These are phyloP conservation scores for Drosophila baimaii DNA, from an alignment of 1,140 invertebrate genomes.

Conservation along the genomic window DNA sequence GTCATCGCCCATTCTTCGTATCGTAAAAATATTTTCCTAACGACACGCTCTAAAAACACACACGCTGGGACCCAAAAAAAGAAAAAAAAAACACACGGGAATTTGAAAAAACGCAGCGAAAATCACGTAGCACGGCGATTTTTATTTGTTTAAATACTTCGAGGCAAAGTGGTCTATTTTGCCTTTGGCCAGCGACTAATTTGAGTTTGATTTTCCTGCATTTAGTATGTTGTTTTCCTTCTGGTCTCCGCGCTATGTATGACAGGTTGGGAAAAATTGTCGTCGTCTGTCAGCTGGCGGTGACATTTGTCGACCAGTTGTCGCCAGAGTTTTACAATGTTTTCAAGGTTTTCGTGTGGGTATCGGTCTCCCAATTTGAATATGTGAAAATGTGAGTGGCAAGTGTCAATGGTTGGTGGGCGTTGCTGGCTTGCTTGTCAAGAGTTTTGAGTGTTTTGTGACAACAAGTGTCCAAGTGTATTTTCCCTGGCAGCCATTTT, in stretches of 20 bases:
- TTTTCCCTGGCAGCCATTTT: slow-evolving; percentile 61
- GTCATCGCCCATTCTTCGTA: slow-evolving; percentile 43
- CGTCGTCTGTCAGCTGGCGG: slow-evolving; percentile 71
- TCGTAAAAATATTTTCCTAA: slow-evolving; percentile 80
- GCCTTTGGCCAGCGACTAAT: slow-evolving; percentile 60
- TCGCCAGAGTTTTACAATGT: slow-evolving; percentile 67
- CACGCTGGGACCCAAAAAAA: not conserved
- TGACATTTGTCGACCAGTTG: slow-evolving; percentile 75
- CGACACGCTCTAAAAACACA: slow-evolving; percentile 67
- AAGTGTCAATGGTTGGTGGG: slow-evolving; percentile 77
- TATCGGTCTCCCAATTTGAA: slow-evolving; percentile 17
- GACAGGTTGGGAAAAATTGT: slow-evolving; percentile 61
- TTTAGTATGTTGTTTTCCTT: slow-evolving; percentile 37
- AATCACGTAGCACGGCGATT: slow-evolving; percentile 77
- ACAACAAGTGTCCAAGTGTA: slow-evolving; percentile 69
- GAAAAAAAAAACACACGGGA: slow-evolving; percentile 25
- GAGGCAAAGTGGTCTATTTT: slow-evolving; percentile 47
- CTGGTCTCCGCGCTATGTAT: slow-evolving; percentile 46
- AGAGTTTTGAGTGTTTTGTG: slow-evolving; percentile 46
- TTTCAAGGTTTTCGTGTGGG: slow-evolving; percentile 70
- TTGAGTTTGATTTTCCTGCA: slow-evolving; percentile 59
- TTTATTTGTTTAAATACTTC: slow-evolving; percentile 82
- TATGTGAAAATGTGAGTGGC: slow-evolving; percentile 58
- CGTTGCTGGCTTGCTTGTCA: slow-evolving; percentile 65
- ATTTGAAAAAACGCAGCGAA: slow-evolving; percentile 74